Base-by-base conservation (phyloP, 2,113 vertebrate genomes). In the Taxidea taxus region DNA sequence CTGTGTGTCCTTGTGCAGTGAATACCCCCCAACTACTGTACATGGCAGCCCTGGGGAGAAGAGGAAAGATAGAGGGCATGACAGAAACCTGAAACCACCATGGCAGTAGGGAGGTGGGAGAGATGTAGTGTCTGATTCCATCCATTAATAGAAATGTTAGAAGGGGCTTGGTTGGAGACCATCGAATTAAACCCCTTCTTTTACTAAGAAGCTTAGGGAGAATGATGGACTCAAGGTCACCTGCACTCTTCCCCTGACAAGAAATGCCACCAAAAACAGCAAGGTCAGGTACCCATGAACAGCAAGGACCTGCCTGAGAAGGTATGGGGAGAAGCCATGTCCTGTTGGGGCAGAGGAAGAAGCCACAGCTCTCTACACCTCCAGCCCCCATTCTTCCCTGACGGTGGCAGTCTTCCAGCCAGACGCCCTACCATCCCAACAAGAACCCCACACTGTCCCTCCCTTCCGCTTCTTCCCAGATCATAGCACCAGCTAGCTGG, bases 61-160 rank as follows among this genome's bases (percentile, higher is more conserved):
- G 60, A 66, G 84, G 56, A 37, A 77, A 75, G 80, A 25, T 14
- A 39, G 62, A 75, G 62, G 66, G 34, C 34, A 27, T 6, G 60
- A 1, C 1, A 1, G 90, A 80, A 90, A 90, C 56, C 78, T 72
- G 94, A 97, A 83, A 81, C 92, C 42, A 10, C 47, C 27, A 0
- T 0, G 16, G 54, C 3, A 14, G 39, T 18, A 72, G 25, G 81
- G 70, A 60, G 60, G 51, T n/a, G 29, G 56, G 84, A 14, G 80
- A 34, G 68, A 87, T 25, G 25, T 21, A 44, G 93, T 49, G 70
- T 93, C 91, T 94, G 89, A 86, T 83, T 94, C 66, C 89, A 62
- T 25, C 82, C 95, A 93, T 72, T 92, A 64, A 58, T 1, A 97
- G 96, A 98, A 93, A 96, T 54, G 47, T 75, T 82, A 90, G 92